Conservation (phyloP, 2,113 vertebrate species). For the Micronycteris hirsuta region DNA sequence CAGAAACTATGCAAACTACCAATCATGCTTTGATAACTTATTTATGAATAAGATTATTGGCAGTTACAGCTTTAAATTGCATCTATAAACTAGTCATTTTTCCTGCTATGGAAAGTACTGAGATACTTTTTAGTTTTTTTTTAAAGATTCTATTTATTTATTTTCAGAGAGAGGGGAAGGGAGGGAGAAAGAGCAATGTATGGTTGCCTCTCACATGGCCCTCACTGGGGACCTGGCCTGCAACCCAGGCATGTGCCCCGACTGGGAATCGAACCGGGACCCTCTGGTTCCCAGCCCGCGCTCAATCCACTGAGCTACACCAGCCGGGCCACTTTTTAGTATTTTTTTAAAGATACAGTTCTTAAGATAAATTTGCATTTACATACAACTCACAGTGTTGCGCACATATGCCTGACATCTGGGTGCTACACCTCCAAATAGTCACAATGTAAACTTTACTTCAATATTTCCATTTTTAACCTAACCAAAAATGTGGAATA, state of each 20-base stretch:
- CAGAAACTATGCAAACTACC: neutral
- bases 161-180: too few species aligned
- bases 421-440: neutral
- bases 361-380: slow-evolving; percentile 20
- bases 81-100: neutral
- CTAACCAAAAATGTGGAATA: neutral
- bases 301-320: too few species aligned
- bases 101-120: neutral
- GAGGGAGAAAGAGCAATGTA: too few species aligned
- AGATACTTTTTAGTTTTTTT: too few species aligned
- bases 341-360: neutral
- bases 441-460: neutral
- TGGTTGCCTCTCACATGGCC: too few species aligned
- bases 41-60: neutral
- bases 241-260: too few species aligned
- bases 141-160: too few species aligned
- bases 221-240: too few species aligned
- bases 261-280: too few species aligned
- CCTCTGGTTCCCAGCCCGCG: too few species aligned
- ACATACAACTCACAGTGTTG: neutral
- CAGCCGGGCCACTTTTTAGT: too few species aligned
- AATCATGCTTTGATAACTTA: neutral
- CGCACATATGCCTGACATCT: neutral
- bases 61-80: neutral
- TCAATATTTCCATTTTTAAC: slow-evolving; percentile 32